Conservation (phyloP, 2,113 vertebrate genomes). For the Chitala chitala region DNA sequence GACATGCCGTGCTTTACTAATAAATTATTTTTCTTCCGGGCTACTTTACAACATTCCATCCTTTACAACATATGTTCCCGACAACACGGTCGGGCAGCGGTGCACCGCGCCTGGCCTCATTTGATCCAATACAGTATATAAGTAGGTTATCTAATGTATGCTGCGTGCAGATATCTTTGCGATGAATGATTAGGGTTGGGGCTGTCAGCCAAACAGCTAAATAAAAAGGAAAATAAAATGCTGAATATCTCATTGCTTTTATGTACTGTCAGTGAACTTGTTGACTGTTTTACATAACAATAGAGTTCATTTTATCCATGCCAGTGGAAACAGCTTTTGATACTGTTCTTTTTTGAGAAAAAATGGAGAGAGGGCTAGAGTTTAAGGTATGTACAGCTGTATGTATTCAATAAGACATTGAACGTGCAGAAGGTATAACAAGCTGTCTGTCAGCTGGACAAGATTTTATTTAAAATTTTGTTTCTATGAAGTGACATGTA, state of each 20-base stretch:
- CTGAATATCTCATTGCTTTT: background rate
- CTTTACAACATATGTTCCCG: no score
- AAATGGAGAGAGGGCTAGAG: background rate
- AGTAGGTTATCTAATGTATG: background rate
- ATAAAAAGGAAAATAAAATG: background rate
- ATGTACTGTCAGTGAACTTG: background rate
- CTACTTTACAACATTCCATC: no score
- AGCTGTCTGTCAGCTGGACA: no score
- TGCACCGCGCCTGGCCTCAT: background rate
- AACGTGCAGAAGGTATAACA: no score
- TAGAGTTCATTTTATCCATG: slow-evolving; percentile 13
- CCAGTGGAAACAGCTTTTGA: slow-evolving; percentile 2
- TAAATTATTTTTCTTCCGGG: no score
- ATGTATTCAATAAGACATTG: background rate
- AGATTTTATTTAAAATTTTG: no score
- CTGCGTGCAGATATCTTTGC: background rate
- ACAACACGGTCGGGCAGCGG: no score
- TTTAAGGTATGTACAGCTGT: background rate
- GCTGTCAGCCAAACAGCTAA: background rate
- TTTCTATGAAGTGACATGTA: no score
- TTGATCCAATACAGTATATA: background rate
- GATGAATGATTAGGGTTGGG: background rate
- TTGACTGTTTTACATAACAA: background rate
- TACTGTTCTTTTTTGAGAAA: background rate
- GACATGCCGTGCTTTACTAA: no score